Evolutionary conservation across 2,797 vertebrate genomes (phyloP).

Genomic region (Lophotriccus pileatus): DNA sequence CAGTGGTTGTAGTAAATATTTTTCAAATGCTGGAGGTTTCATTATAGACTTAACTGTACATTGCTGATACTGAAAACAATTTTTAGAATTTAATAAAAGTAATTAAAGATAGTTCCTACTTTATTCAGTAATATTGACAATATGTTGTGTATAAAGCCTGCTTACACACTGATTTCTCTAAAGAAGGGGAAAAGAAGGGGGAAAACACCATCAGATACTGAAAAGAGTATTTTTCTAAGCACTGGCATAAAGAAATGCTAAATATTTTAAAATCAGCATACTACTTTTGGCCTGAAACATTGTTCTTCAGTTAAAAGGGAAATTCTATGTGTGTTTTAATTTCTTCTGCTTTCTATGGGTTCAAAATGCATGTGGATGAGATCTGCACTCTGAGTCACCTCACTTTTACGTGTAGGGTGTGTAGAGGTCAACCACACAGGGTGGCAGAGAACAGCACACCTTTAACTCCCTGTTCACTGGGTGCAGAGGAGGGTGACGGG

Average conservation of each 20-base stretch:
- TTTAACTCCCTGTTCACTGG: not conserved
- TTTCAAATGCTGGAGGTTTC: not conserved
- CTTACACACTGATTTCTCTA: not conserved
- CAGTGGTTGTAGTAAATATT: not conserved
- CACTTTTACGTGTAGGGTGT: rapidly evolving
- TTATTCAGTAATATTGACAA: not conserved
- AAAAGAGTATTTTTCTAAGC: not conserved
- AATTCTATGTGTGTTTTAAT: not conserved
- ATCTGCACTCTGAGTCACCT: not conserved
- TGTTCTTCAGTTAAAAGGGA: slow-evolving; percentile 3
- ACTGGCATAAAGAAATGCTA: not conserved
- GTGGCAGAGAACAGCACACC: not conserved
- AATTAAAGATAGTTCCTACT: not conserved
- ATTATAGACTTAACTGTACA: not conserved
- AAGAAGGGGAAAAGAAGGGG: rapidly evolving
- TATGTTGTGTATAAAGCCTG: not conserved
- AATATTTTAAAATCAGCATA: not conserved
- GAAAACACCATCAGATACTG: not conserved
- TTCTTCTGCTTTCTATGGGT: not conserved
- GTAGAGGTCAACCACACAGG: not conserved
- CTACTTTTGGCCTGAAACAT: not conserved
- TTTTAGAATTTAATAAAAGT: not conserved
- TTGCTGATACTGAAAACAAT: not conserved
- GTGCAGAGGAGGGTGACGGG: not conserved
- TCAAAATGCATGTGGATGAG: not conserved